These are phyloP conservation scores for Caligus rogercresseyi DNA, from an alignment of 1,140 invertebrate genomes.

Conservation along the genomic window DNA sequence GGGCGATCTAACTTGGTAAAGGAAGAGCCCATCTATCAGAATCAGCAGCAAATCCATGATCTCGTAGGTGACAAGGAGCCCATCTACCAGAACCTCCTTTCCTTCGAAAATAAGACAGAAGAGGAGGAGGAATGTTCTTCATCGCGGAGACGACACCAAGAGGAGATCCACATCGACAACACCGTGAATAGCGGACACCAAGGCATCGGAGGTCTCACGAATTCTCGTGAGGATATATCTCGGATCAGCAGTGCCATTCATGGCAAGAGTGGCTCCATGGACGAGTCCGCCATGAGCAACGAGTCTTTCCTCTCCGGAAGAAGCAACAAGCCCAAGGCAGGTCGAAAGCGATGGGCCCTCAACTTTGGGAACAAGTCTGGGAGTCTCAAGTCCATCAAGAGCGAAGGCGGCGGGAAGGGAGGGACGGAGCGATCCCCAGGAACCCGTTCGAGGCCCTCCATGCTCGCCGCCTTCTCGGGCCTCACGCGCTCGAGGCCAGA, in stretches of 20 bases:
- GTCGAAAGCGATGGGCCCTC: slow-evolving; percentile 12
- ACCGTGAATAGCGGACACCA: slow-evolving; percentile 8
- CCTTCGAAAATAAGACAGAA: slow-evolving; percentile 25
- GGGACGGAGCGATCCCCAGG: not conserved
- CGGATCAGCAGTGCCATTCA: too few species aligned
- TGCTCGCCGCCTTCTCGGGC: slow-evolving; percentile 7
- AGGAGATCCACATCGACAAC: slow-evolving; percentile 6
- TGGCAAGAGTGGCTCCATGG: not conserved
- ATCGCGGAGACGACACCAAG: slow-evolving; percentile 20
- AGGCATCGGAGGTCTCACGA: not conserved
- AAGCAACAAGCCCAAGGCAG: not conserved
- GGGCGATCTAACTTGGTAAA: not conserved
- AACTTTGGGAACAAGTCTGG: slow-evolving; percentile 15
- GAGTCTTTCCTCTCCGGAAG: not conserved
- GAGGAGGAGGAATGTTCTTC: slow-evolving; percentile 2
- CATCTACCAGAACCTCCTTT: slow-evolving; percentile 56
- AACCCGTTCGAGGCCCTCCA: not conserved
- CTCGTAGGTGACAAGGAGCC: slow-evolving; percentile 34
- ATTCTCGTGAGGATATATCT: not conserved
- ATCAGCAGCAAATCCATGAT: slow-evolving; percentile 14
- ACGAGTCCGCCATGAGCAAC: not conserved
- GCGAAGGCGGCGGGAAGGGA: not conserved
- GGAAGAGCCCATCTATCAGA: slow-evolving; percentile 26
- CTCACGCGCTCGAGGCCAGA: slow-evolving; percentile 14
- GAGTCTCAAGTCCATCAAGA: slow-evolving; percentile 12